A percentile compares a stretch with the other conserved stretches of the same genome.
Conservation (phyloP, 2,888 invertebrate species). For the Thymelicus lineola region DNA sequence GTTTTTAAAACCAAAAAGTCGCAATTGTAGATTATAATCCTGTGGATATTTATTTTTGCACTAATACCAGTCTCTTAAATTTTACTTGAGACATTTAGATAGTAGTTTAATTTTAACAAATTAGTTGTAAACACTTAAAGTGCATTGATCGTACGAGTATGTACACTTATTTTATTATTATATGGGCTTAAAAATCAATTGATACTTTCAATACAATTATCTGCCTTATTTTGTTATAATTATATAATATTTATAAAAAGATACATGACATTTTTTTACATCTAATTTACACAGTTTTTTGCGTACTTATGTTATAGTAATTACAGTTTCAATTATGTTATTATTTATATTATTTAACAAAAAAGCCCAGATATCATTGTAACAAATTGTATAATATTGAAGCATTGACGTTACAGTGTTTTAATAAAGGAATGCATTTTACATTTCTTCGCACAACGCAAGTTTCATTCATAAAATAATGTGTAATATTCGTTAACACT, state of each 20-base stretch:
- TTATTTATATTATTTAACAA: neutral
- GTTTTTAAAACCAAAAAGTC: conserved; percentile 31
- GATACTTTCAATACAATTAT: neutral
- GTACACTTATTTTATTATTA: too few relatives aligned
- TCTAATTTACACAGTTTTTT: neutral
- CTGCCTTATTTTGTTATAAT: neutral
- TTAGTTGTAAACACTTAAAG: neutral
- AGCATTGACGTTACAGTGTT: too few relatives aligned
- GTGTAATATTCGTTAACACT: neutral
- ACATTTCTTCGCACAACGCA: conserved; percentile 16
- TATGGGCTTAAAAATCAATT: too few relatives aligned
- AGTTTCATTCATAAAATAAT: neutral
- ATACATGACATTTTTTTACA: neutral
- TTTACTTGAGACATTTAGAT: neutral
- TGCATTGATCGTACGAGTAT: too few relatives aligned
- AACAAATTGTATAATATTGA: too few relatives aligned
- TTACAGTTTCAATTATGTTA: too few relatives aligned
- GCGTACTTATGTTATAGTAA: too few relatives aligned
- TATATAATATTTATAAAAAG: neutral
- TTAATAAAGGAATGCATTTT: conserved; percentile 16
- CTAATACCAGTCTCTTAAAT: conserved; percentile 1
- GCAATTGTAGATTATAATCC: conserved; percentile 14
- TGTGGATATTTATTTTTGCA: conserved; percentile 22
- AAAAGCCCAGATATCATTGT: neutral
- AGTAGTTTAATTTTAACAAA: neutral